phyloP scores from a whole-genome alignment of 2,888 invertebrate genomes.

The Tenthredo scrophulariae region DNA sequence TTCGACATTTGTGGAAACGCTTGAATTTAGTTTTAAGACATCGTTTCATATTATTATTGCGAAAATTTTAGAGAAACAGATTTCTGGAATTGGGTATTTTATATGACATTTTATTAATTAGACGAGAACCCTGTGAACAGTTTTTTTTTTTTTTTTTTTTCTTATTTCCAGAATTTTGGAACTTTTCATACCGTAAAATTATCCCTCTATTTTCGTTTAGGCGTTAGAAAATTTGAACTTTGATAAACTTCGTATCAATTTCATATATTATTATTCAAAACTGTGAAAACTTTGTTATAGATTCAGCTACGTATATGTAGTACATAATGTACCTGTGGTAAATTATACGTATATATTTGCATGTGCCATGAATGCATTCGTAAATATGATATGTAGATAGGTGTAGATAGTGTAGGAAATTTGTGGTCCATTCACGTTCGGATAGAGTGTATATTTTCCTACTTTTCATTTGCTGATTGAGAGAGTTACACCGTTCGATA shows the following conservation, averaged over 20 bases:
- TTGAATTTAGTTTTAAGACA: too few species aligned
- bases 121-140: too few species aligned
- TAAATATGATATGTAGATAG: neutral
- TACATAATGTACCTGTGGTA: neutral
- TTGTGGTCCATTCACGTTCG: constrained; percentile 15
- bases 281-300: neutral
- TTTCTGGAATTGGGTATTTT: too few species aligned
- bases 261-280: neutral
- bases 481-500: neutral
- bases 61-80: too few species aligned
- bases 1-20: neutral
- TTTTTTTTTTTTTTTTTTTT: neutral
- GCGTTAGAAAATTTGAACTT: neutral
- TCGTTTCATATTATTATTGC: too few species aligned
- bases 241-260: neutral
- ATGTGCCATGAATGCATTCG: neutral
- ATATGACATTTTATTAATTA: too few species aligned
- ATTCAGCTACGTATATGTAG: neutral
- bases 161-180: neutral
- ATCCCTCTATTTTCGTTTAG: neutral
- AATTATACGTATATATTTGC: constrained; percentile 15
- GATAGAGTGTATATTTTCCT: neutral
- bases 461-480: neutral
- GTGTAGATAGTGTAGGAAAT: neutral
- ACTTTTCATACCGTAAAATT: neutral